These are phyloP conservation scores for Antidorcas marsupialis DNA, from an alignment of 2,113 vertebrate genomes.

Conservation along the genomic window DNA sequence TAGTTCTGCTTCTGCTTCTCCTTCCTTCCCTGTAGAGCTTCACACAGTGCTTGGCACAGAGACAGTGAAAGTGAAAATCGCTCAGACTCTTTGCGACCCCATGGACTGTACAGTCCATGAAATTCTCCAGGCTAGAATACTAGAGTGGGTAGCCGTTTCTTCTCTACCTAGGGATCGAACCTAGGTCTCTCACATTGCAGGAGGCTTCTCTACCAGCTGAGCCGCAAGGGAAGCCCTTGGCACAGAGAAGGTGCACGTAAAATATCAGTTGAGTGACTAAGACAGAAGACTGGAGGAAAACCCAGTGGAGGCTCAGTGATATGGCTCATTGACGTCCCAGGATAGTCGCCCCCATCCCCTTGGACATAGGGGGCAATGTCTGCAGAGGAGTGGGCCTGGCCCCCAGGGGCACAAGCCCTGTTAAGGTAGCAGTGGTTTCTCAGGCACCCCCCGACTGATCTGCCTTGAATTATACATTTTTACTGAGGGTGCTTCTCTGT, in stretches of 20 bases:
- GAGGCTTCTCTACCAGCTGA: neutral
- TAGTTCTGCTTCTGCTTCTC: neutral
- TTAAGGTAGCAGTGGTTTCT: accelerated
- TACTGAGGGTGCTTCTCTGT: neutral
- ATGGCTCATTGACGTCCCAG: neutral
- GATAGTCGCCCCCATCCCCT: accelerated
- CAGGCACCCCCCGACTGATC: neutral
- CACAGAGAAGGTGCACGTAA: neutral
- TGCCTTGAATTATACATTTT: constrained; percentile 38
- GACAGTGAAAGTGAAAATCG: neutral
- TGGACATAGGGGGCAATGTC: accelerated
- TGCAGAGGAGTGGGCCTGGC: accelerated
- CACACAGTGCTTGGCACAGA: neutral
- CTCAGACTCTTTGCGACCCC: neutral
- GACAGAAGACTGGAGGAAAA: neutral
- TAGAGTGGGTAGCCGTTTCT: neutral
- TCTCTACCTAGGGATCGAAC: neutral
- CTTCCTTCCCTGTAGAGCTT: neutral
- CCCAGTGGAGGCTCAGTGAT: neutral
- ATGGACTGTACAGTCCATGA: neutral
- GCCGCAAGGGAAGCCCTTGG: neutral
- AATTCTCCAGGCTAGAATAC: neutral
- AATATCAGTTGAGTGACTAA: neutral
- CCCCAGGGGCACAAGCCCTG: accelerated
- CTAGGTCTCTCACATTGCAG: neutral